phyloP scores from a whole-genome alignment of 2,113 vertebrate species.

The Gymnocephalus cernua region DNA sequence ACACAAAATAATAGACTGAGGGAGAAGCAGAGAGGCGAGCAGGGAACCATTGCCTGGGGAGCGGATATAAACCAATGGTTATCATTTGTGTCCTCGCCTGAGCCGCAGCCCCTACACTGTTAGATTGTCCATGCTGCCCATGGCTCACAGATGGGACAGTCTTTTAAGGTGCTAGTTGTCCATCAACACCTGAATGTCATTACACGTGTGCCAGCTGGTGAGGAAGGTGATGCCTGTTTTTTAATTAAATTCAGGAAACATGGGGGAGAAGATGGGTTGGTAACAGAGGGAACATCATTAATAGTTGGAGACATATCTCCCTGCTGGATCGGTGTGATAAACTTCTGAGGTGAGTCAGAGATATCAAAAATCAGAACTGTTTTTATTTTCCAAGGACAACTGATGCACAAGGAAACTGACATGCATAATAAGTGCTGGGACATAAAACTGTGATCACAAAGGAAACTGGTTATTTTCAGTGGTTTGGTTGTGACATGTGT shows the following conservation, averaged over 20 bases:
- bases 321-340: conserved; percentile 46
- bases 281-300: conserved; percentile 27
- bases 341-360: conserved; percentile 25
- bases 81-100: conserved; percentile 30
- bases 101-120: conserved; percentile 3
- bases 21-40: conserved; percentile 39
- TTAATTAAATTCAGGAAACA: conserved; percentile 55
- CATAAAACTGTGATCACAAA: conserved; percentile 15
- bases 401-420: conserved; percentile 3
- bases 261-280: conserved; percentile 16
- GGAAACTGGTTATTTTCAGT: conserved; percentile 7
- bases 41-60: conserved; percentile 33
- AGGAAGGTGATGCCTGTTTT: conserved; percentile 34
- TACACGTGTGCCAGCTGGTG: conserved; percentile 42
- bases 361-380: conserved; percentile 2
- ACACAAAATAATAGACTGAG: conserved; percentile 71
- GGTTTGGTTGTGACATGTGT: conserved; percentile 26
- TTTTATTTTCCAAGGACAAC: conserved; percentile 46
- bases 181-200: conserved; percentile 55
- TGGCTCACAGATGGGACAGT: conserved; percentile 41
- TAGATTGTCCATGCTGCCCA: background rate
- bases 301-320: conserved; percentile 42
- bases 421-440: conserved; percentile 19
- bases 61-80: conserved; percentile 42
- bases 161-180: conserved; percentile 45